Conservation (phyloP, 2,888 invertebrate species). For the Notodonta dromedarius region DNA sequence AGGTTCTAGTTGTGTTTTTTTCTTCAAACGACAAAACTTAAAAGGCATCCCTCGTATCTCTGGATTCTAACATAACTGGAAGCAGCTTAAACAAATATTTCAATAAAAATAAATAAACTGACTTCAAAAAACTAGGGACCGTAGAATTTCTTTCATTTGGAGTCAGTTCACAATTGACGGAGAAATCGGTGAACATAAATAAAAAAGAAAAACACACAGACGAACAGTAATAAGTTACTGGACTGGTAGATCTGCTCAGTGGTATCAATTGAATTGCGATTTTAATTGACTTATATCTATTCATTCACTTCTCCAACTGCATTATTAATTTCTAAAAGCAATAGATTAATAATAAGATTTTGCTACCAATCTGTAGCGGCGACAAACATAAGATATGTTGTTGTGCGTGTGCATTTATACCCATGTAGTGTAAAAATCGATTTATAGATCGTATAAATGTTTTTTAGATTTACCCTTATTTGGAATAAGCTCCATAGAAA, state of each 20-base stretch:
- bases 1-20: no score
- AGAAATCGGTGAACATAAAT: no score
- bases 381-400: neutral
- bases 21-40: no score
- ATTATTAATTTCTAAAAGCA: no score
- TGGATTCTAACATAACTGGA: neutral
- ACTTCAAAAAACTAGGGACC: no score
- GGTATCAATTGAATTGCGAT: neutral
- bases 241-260: neutral
- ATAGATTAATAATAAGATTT: no score
- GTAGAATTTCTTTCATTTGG: no score
- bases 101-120: no score
- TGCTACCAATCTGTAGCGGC: neutral
- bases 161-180: no score
- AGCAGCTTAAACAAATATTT: neutral
- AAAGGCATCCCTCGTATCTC: no score
- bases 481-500: conserved; percentile 69
- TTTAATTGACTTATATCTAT: neutral
- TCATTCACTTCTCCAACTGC: neutral
- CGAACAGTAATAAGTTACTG: neutral
- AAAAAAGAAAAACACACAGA: no score
- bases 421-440: conserved; percentile 31
- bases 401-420: conserved; percentile 7
- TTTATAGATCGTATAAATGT: conserved; percentile 7
- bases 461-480: conserved; percentile 58